Evolutionary conservation across 2,888 invertebrate species (phyloP).

Genomic region (Amiota communis): DNA sequence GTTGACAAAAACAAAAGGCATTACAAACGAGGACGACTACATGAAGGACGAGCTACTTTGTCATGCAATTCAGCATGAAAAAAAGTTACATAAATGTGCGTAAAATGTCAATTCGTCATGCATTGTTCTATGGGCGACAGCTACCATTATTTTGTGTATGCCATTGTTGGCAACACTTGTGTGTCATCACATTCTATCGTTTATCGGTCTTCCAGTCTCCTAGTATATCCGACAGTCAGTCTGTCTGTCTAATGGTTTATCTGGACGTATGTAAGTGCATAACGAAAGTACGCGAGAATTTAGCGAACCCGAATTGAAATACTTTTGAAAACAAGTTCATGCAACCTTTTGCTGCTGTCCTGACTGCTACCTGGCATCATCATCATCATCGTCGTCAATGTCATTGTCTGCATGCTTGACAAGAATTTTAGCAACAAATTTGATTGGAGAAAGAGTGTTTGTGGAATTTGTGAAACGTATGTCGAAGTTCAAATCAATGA

Average conservation of each 20-base stretch:
- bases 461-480: slow-evolving; percentile 12
- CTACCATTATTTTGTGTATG: slow-evolving; percentile 42
- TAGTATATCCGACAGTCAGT: neutral
- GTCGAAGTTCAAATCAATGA: too few species aligned
- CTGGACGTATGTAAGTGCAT: slow-evolving; percentile 38
- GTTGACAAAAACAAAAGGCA: slow-evolving; percentile 69
- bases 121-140: slow-evolving; percentile 64
- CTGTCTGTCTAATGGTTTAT: neutral
- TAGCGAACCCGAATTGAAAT: slow-evolving; percentile 37
- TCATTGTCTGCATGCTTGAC: neutral
- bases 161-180: slow-evolving; percentile 29
- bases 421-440: too few species aligned
- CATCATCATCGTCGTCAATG: too few species aligned
- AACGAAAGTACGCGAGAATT: slow-evolving; percentile 18
- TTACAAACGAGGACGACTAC: slow-evolving; percentile 46
- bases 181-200: slow-evolving; percentile 3
- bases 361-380: too few species aligned
- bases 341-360: slow-evolving; percentile 4
- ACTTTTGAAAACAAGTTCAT: slow-evolving; percentile 11
- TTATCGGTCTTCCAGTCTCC: slow-evolving; percentile 1
- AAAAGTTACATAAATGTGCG: slow-evolving; percentile 61
- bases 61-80: neutral
- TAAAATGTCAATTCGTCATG: slow-evolving; percentile 72
- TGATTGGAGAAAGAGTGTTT: neutral
- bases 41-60: neutral